A percentile compares a stretch with the other conserved stretches of the same genome.
These are phyloP conservation scores for Apeltes quadracus DNA, from an alignment of 2,113 vertebrate genomes.

Conservation along the genomic window DNA sequence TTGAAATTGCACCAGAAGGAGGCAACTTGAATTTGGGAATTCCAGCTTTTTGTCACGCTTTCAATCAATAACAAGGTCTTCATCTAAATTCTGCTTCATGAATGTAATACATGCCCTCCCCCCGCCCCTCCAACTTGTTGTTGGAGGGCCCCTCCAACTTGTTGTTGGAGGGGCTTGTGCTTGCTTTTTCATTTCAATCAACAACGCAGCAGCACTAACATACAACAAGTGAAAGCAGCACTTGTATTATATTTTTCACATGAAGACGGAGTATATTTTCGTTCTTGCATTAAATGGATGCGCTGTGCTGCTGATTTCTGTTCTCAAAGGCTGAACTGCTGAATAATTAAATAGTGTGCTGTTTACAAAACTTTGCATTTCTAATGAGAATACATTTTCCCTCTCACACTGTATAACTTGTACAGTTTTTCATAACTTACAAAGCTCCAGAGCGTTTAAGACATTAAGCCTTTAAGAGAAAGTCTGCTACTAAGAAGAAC, in stretches of 20 bases:
- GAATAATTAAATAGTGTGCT: no score
- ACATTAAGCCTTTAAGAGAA: no score
- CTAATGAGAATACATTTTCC: neutral
- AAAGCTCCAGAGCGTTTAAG: neutral
- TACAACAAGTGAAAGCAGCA: neutral
- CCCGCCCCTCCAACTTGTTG: neutral
- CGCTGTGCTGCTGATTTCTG: slow-evolving; percentile 11
- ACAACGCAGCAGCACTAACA: neutral
- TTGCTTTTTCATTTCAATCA: neutral
- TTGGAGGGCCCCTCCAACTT: no score
- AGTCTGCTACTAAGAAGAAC: no score
- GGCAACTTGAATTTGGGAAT: no score
- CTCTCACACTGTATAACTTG: neutral
- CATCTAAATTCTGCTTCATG: neutral
- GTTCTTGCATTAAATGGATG: slow-evolving; percentile 4
- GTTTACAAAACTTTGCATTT: neutral
- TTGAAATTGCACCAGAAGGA: no score
- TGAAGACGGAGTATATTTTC: neutral
- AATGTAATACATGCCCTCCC: neutral
- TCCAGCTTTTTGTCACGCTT: neutral
- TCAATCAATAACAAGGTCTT: neutral
- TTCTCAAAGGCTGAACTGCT: neutral
- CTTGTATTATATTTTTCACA: neutral
- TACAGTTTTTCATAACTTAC: neutral
- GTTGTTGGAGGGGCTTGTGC: no score